A percentile compares a stretch with the other conserved stretches of the same genome.
Evolutionary conservation across 2,888 invertebrate genomes (phyloP).

Genomic region (Zaprionus bogoriensis): DNA sequence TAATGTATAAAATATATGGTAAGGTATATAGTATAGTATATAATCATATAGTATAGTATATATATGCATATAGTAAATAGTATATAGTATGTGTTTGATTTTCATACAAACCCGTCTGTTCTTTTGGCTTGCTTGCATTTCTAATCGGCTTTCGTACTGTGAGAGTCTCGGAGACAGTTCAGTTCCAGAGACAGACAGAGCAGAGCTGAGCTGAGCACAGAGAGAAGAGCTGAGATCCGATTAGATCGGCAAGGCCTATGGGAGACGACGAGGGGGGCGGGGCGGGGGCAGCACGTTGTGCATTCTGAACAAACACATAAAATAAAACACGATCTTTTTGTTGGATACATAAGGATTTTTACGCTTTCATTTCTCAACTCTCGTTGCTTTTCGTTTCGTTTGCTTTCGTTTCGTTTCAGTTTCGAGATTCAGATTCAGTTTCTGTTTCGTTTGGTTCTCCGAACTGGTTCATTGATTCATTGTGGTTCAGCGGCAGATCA

Average conservation of each 20-base stretch:
- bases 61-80: constrained; percentile 26
- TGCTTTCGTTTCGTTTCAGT: constrained; percentile 4
- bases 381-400: constrained; percentile 17
- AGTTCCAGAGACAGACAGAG: constrained; percentile 65
- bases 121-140: constrained; percentile 68
- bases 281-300: constrained; percentile 56
- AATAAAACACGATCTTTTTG: constrained; percentile 57
- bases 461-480: constrained; percentile 23
- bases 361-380: constrained; percentile 17
- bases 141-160: constrained; percentile 73
- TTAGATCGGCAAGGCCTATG: constrained; percentile 54
- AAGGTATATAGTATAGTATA: constrained; percentile 11
- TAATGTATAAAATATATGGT: constrained; percentile 20
- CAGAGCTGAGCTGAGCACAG: constrained; percentile 58
- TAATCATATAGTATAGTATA: constrained; percentile 21
- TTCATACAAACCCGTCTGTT: constrained; percentile 73
- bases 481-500: constrained; percentile 70
- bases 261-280: constrained; percentile 45
- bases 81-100: constrained; percentile 63
- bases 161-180: constrained; percentile 63
- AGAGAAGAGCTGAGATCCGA: constrained; percentile 36
- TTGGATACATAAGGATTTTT: constrained; percentile 2
- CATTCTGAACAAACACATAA: constrained; percentile 75
- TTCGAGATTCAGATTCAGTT: constrained; percentile 3
- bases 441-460: constrained; percentile 24